Conservation (phyloP, 1,140 invertebrate species). For the Acromyrmex heyeri region DNA sequence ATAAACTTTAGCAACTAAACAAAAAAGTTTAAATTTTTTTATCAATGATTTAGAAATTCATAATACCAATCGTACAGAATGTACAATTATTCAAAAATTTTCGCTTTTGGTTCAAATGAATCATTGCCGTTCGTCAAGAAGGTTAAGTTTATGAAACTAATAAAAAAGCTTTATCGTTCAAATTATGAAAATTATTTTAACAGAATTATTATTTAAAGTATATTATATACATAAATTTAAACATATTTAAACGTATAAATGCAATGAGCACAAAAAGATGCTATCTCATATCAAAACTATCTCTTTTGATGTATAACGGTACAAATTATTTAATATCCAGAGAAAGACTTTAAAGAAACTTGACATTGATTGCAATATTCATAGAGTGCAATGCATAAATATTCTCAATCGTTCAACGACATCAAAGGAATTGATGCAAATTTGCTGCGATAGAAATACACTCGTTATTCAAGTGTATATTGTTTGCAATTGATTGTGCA, state of each 20-base stretch:
- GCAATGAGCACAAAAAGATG: neutral
- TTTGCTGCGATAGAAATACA: conserved; percentile 11
- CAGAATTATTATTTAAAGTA: neutral
- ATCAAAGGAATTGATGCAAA: conserved; percentile 33
- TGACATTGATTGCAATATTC: conserved; percentile 27
- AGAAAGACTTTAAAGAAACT: neutral
- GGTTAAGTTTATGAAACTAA: no score
- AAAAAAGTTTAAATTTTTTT: no score
- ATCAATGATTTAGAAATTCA: no score
- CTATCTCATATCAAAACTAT: neutral
- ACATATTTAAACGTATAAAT: neutral
- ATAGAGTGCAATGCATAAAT: conserved; percentile 15
- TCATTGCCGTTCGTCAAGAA: no score
- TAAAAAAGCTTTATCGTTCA: neutral
- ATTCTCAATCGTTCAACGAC: neutral
- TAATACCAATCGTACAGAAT: no score
- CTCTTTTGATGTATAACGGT: neutral
- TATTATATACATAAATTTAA: neutral
- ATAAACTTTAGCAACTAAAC: no score
- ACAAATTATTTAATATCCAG: neutral
- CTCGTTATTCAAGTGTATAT: neutral
- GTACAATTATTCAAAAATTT: no score
- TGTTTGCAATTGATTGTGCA: conserved; percentile 16
- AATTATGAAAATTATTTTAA: neutral
- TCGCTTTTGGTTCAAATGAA: no score